These are phyloP conservation scores for Sciurus vulgaris DNA, from an alignment of 2,797 vertebrate genomes.

Conservation along the genomic window DNA sequence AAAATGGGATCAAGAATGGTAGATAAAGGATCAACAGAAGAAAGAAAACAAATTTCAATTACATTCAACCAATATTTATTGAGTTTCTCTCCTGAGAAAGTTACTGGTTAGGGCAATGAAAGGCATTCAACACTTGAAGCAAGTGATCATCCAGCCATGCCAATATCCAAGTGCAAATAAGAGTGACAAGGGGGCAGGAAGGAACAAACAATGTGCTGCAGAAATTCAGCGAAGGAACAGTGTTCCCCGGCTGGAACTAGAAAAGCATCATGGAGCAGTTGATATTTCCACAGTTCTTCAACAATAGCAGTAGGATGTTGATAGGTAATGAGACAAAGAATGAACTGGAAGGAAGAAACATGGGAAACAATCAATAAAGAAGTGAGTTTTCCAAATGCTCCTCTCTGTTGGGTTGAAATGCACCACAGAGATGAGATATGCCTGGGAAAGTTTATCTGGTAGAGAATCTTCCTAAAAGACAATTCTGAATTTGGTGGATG, in stretches of 20 bases:
- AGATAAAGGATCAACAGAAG: background rate
- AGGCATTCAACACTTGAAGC: background rate
- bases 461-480: background rate
- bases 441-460: background rate
- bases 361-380: background rate
- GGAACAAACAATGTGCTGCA: background rate
- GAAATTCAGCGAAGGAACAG: background rate
- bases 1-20: background rate
- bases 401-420: background rate
- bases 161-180: background rate
- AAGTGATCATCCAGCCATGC: background rate
- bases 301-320: background rate
- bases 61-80: background rate
- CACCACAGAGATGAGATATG: fast-evolving
- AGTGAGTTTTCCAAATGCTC: background rate
- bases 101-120: background rate
- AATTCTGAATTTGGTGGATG: background rate
- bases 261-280: no score
- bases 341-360: background rate
- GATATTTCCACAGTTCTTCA: background rate
- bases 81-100: constrained; percentile 29
- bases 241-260: fast-evolving
- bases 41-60: constrained; percentile 24
- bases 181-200: background rate
- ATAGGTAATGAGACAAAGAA: background rate